phyloP scores from a whole-genome alignment of 2,797 vertebrate species.

The Microctenopoma steveboyesi region DNA sequence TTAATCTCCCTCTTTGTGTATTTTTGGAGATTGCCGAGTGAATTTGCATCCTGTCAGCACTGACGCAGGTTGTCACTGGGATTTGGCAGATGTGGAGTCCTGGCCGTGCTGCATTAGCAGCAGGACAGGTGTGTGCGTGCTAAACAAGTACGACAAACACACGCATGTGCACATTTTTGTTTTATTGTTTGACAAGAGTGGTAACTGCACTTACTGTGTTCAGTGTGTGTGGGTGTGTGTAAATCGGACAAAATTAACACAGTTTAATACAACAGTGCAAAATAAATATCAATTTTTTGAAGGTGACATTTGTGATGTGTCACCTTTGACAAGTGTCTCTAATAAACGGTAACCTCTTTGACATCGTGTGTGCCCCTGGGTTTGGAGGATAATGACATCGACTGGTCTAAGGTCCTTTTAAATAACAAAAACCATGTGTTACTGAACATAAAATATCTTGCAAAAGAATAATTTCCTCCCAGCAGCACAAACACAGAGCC shows the following conservation, averaged over 20 bases:
- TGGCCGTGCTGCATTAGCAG: conserved; percentile 4
- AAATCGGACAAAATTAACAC: no score
- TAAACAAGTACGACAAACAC: not conserved
- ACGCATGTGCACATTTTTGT: not conserved
- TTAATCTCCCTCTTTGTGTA: not conserved
- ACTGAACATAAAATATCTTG: not conserved
- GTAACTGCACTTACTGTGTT: no score
- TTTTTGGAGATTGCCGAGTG: not conserved
- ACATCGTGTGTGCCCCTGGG: not conserved
- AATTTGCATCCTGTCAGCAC: conserved; percentile 28
- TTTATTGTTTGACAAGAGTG: not conserved
- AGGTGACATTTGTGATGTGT: no score
- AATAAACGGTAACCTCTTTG: conserved; percentile 27
- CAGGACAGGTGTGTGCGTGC: conserved; percentile 2
- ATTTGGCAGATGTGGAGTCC: conserved; percentile 21
- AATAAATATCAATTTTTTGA: no score
- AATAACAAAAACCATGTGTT: conserved; percentile 8
- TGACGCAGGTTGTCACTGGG: conserved; percentile 30
- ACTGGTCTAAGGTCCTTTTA: conserved; percentile 7
- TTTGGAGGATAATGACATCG: not conserved
- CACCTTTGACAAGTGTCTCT: no score
- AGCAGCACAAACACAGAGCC: not conserved
- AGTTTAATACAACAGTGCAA: no score
- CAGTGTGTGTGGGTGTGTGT: no score
- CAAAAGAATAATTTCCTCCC: not conserved